Percentiles rank a stretch among this genome's conserved stretches.
phyloP scores from a whole-genome alignment of 2,113 vertebrate species.

The Rana temporaria region DNA sequence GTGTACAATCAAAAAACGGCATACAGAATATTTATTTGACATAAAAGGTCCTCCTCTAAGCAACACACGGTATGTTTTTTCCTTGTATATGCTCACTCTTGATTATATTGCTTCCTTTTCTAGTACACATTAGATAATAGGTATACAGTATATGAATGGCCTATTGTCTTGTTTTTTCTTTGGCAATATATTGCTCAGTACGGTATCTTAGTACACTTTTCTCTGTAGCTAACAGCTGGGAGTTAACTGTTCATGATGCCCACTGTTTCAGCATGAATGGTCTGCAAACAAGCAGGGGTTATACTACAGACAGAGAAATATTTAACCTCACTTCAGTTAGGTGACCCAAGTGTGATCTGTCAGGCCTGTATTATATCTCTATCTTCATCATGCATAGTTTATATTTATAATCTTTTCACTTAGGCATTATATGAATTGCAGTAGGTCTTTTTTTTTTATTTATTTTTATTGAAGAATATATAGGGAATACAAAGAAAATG shows the following conservation, averaged over 20 bases:
- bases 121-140: no score
- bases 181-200: not conserved
- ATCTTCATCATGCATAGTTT: constrained; percentile 18
- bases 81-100: no score
- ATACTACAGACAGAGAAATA: not conserved
- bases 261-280: constrained; percentile 36
- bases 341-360: not conserved
- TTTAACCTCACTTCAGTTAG: not conserved
- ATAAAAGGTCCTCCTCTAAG: no score
- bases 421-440: not conserved
- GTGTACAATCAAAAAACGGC: no score
- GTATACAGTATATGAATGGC: no score
- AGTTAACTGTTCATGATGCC: constrained; percentile 34
- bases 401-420: constrained; percentile 28
- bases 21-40: no score
- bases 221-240: constrained; percentile 35
- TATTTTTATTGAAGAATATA: no score
- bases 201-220: not conserved
- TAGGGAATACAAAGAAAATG: no score
- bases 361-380: constrained; percentile 11
- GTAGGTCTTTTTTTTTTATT: no score
- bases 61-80: no score
- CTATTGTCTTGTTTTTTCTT: not conserved
- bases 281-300: constrained; percentile 38
- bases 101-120: no score